A percentile compares a stretch with the other conserved stretches of the same genome.
Conservation (phyloP, 1,140 invertebrate species). For the Ridgeia piscesae region DNA sequence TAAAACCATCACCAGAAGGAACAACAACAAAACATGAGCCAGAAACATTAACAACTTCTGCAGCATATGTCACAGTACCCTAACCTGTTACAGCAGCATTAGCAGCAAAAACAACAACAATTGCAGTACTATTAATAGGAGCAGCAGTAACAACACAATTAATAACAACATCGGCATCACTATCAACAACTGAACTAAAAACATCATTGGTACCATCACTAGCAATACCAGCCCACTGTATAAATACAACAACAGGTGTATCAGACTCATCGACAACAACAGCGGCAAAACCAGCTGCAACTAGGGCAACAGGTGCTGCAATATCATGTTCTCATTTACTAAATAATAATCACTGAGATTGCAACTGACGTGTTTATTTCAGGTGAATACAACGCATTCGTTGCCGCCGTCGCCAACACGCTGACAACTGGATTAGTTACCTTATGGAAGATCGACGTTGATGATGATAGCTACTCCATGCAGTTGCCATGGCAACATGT, state of each 20-base stretch:
- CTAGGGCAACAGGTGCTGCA: neutral
- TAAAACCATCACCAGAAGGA: neutral
- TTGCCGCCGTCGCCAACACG: neutral
- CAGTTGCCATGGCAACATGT: neutral
- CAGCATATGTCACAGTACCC: no score
- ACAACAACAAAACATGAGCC: neutral
- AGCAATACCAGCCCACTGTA: no score
- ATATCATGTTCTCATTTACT: neutral
- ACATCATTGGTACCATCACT: no score
- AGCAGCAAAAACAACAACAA: no score
- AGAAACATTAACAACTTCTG: neutral
- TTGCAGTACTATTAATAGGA: no score
- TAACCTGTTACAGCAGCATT: no score
- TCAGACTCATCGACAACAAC: neutral
- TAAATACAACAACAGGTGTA: no score
- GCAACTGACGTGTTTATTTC: neutral
- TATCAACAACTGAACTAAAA: no score
- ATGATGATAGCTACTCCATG: neutral
- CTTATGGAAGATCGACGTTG: neutral
- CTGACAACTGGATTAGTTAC: neutral
- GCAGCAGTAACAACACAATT: no score
- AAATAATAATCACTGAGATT: neutral
- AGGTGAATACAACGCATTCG: neutral
- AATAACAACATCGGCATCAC: no score
- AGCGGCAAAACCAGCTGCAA: neutral